A percentile compares a stretch with the other conserved stretches of the same genome.
phyloP scores from a whole-genome alignment of 2,113 vertebrate species.

The Caranx melampygus region DNA sequence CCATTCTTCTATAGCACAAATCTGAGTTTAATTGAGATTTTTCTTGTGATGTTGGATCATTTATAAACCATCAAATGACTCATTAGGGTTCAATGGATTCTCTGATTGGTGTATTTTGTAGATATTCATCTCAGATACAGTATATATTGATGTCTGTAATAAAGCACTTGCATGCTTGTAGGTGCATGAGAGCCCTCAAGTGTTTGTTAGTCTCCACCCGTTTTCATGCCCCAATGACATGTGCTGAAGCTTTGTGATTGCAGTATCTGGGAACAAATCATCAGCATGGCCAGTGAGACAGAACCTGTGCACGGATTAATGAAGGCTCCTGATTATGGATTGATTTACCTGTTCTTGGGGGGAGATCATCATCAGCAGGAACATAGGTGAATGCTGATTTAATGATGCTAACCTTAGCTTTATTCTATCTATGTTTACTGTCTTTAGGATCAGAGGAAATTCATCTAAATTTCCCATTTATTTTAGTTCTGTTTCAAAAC shows the following conservation, averaged over 20 bases:
- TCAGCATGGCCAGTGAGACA: background rate
- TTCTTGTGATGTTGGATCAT: slow-evolving; percentile 55
- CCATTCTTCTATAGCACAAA: slow-evolving; percentile 56
- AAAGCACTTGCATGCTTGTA: background rate
- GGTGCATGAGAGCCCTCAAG: background rate
- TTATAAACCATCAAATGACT: slow-evolving; percentile 53
- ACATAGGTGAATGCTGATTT: background rate
- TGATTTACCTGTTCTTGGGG: slow-evolving; percentile 22
- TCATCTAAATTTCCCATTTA: background rate
- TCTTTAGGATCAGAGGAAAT: background rate
- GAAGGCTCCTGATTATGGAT: slow-evolving; percentile 41
- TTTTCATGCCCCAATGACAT: slow-evolving; percentile 11
- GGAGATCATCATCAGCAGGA: background rate
- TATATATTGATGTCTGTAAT: slow-evolving; percentile 19
- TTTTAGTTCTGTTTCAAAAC: too few relatives aligned
- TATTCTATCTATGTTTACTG: background rate
- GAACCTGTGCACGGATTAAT: background rate
- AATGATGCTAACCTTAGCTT: background rate
- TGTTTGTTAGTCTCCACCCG: background rate
- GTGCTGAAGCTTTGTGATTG: slow-evolving; percentile 15
- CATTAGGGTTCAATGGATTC: slow-evolving; percentile 25
- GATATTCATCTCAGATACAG: slow-evolving; percentile 19
- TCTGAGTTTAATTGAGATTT: slow-evolving; percentile 63
- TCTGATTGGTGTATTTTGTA: slow-evolving; percentile 31
- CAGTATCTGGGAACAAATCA: slow-evolving; percentile 32